Evolutionary conservation across 2,113 vertebrate genomes (phyloP), one percentile per base, ranked within the genome.

Genomic region (Ochotona princeps): DNA sequence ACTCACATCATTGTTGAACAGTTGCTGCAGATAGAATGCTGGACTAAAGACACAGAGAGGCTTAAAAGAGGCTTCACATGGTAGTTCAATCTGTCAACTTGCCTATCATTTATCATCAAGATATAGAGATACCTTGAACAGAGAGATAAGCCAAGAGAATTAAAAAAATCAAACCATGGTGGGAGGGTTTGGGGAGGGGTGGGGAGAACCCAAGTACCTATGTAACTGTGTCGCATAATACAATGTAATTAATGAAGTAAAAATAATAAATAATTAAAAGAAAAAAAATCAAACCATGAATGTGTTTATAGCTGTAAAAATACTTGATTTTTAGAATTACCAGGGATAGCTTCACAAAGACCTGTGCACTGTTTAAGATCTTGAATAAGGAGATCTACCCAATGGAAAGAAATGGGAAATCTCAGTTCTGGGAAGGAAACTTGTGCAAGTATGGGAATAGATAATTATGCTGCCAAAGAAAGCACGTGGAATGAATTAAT

Each of bases 231-330:
- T n/a, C n/a, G n/a, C n/a, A n/a, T n/a, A n/a, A n/a, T n/a, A n/a
- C n/a, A n/a, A n/a, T n/a, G n/a, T n/a, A n/a, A n/a, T n/a, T n/a
- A n/a, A n/a, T n/a, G n/a, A n/a, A n/a, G n/a, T n/a, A n/a, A n/a
- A n/a, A n/a, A n/a, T n/a, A n/a, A n/a, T n/a, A n/a, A n/a, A n/a
- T n/a, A n/a, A n/a, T n/a, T n/a, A n/a, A n/a, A n/a, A n/a, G n/a
- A n/a, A n/a, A 32, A 60, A 72, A 75, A 54, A 5, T 83, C 1
- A 82, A 85, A 94, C 35, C 12, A 4, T 51, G 72, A 74, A 92
- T 95, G 90, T 20, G 47, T 75, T 63, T 87, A 66, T 51, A 93
- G 44, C 6, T 88, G 26, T 94, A 70, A 70, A 90, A 92, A 75
- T 78, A 84, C 4, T 21, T 60, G n/a, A 35, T 63, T 63, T 20